Evolutionary conservation across 2,113 vertebrate species (phyloP), one percentile per base, ranked within the genome.

Genomic region (Cariama cristata): DNA sequence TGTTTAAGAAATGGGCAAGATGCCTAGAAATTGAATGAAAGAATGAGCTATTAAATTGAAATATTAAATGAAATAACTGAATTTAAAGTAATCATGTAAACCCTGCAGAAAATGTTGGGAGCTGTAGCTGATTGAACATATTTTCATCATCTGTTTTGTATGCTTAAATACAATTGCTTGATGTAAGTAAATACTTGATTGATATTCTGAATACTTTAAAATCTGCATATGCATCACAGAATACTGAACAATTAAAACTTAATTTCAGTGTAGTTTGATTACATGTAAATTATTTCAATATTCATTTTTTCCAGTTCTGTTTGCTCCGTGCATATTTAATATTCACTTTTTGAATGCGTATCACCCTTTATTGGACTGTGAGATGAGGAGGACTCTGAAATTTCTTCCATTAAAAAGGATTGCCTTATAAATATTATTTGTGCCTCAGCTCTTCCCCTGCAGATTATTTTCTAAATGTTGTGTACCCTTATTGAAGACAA

Each of bases 21-120:
- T 97, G 97, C 97, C 97, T 97, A 97, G 97, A 97, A 97, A 97
- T 68, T 88, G 91, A 97, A 93, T 97, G 95, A 97, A 97, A 97
- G 97, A 97, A 96, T 73, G 81, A 96, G 66, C 87, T 97, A 97
- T 98, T 97, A 98, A 97, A 98, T 97, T 98, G 97, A 98, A 97
- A 97, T 98, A 97, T 97, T 97, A 97, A 98, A 97, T 96, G 86
- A 97, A 97, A 98, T 97, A 97, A 97, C 96, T 97, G 97, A 97
- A 98, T 98, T 97, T 96, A 97, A 97, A 97, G 83, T 80, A 88
- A 96, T 97, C 95, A 59, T 80, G 91, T 97, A 97, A 98, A 92
- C 90, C 73, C 74, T 85, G 82, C 90, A 88, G 69, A 95, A 96
- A 97, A 91, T 93, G 76, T 91, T 95, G 85, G 92, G 91, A 90